Base-by-base conservation (phyloP, 2,113 vertebrate genomes). In the Sceloporus tristichus region DNA sequence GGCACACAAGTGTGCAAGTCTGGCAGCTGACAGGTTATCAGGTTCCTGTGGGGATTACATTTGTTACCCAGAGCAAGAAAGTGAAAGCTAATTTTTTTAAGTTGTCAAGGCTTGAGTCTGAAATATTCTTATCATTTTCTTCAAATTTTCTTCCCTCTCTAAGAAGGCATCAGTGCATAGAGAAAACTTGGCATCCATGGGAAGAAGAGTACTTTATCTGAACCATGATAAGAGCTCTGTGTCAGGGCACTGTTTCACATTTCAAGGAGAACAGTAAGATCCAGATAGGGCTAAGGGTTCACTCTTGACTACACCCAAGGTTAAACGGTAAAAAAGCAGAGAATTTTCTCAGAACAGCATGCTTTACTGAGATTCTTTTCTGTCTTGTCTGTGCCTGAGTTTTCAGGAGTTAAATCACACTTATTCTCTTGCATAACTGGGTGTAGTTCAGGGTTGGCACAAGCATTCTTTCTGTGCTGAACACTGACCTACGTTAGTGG, bases 101-200 rank as follows among this genome's bases (percentile, higher is more conserved):
- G 84, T 42, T 62, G 54, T 85, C 53, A 75, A 75, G 71, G 34
- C n/a, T 59, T 75, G 54, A 75, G 34, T 59, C 21, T 27, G n/a
- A 75, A 59, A 75, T 75, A 75, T 75, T 84, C 82, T 84, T 71
- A 84, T 84, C n/a, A 75, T 62, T 25, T 14, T 23, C 8, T 65
- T 40, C 73, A 85, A 27, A 23, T 76, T 23, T 42, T 40, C n/a
- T 75, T 54, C 11, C n/a, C 75, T 85, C 84, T 62, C 48, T 56
- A 48, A 48, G 7, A 48, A 48, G 48, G 48, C 53, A 59, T 75
- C 48, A 29, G 40, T 53, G 27, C 11, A 71, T 42, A 85, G 71
- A 59, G 29, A 76, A 23, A 77, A n/a, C 14, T 34, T 65, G 56
- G 73, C 34, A 40, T 42, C 84, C 13, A 10, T 29, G 34, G n/a